These are phyloP conservation scores for Nyleta sp. DNA, from an alignment of 2,888 invertebrate genomes.

Conservation along the genomic window DNA sequence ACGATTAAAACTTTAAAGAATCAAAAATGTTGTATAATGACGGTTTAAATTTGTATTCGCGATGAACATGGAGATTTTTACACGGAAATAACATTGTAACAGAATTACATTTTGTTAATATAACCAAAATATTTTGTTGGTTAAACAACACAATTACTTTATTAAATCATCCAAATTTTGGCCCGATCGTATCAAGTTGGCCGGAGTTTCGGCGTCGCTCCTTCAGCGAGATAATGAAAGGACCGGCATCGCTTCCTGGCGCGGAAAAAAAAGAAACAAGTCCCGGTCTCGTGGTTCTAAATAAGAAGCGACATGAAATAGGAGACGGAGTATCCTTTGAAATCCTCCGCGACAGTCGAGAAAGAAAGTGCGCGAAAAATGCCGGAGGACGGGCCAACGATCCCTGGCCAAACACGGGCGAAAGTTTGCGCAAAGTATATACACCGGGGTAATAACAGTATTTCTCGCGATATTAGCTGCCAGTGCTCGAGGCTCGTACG, in stretches of 20 bases:
- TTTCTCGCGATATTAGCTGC: slow-evolving; percentile 78
- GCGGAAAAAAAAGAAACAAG: slow-evolving; percentile 11
- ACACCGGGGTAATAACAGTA: slow-evolving; percentile 76
- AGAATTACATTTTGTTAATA: too few relatives aligned
- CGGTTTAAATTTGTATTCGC: too few relatives aligned
- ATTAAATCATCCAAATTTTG: slow-evolving; percentile 26
- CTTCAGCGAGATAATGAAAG: slow-evolving; percentile 50
- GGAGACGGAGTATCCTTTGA: slow-evolving; percentile 69
- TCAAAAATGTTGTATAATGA: too few relatives aligned
- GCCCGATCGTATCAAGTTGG: slow-evolving; percentile 36
- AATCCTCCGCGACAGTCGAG: slow-evolving; percentile 68
- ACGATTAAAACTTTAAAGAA: too few relatives aligned
- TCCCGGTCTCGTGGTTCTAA: slow-evolving; percentile 61
- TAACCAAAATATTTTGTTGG: too few relatives aligned
- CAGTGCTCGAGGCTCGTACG: slow-evolving; percentile 51
- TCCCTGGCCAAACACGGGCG: too few relatives aligned
- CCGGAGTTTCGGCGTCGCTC: slow-evolving; percentile 23
- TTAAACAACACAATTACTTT: too few relatives aligned
- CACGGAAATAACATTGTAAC: too few relatives aligned
- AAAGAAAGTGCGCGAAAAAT: slow-evolving; percentile 58
- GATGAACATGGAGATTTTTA: too few relatives aligned
- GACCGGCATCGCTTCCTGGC: slow-evolving; percentile 36
- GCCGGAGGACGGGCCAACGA: too few relatives aligned
- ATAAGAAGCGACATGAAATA: slow-evolving; percentile 75
- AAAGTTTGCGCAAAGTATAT: slow-evolving; percentile 72